A percentile compares a stretch with the other conserved stretches of the same genome.
Evolutionary conservation across 2,888 invertebrate genomes (phyloP).

Genomic region (Gisinianus flammeolus): DNA sequence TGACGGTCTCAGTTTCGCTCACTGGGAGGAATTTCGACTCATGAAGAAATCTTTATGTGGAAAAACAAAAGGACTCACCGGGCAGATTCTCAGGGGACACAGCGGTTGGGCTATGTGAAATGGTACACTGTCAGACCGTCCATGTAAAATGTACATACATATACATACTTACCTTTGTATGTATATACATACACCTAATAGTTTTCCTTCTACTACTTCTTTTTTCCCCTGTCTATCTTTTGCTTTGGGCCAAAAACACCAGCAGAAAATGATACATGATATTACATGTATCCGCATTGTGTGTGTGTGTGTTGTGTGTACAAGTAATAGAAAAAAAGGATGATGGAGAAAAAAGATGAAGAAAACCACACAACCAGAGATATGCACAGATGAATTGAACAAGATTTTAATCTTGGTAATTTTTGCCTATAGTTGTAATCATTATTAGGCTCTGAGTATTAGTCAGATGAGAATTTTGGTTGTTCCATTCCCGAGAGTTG

Average conservation of each 20-base stretch:
- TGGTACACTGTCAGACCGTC: not conserved
- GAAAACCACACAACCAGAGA: not conserved
- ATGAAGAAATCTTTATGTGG: conserved; percentile 35
- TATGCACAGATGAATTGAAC: not conserved
- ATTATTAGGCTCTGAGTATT: conserved; percentile 22
- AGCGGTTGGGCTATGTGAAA: conserved; percentile 9
- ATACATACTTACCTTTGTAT: not conserved
- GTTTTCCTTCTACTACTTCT: not conserved
- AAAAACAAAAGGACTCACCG: conserved; percentile 48
- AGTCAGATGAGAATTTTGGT: not conserved
- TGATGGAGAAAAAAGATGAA: not conserved
- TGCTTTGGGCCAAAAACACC: conserved; percentile 29
- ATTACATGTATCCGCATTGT: not conserved
- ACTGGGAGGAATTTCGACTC: conserved; percentile 35
- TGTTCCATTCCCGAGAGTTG: not conserved
- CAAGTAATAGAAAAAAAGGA: conserved; percentile 4
- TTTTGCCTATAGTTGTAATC: conserved; percentile 35
- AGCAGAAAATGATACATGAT: conserved; percentile 34
- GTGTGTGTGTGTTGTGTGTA: not conserved
- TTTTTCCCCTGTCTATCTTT: not conserved
- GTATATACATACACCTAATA: not conserved
- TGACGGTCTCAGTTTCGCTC: conserved; percentile 39
- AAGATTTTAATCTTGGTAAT: conserved; percentile 35
- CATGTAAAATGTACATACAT: not conserved
- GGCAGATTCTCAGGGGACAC: conserved; percentile 47